Percentiles rank a stretch among this genome's conserved stretches.
These are phyloP conservation scores for Tinea trinotella DNA, from an alignment of 2,888 invertebrate species.

Conservation along the genomic window DNA sequence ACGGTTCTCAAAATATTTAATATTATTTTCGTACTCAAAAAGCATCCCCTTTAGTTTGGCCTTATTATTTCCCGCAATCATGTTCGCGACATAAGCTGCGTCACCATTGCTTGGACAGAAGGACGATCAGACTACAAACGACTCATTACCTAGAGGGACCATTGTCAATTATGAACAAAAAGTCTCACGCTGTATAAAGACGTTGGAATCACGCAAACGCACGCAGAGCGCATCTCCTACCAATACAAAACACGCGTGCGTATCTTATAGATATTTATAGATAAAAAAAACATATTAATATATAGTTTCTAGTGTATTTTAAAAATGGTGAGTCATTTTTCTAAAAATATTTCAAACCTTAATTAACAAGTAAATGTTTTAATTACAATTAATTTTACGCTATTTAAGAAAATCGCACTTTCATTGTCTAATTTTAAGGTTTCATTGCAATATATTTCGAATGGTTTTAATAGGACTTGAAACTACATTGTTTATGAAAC, in stretches of 20 bases:
- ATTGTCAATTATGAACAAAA: conserved; percentile 67
- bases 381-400: too few species aligned
- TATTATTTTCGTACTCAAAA: neutral
- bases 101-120: conserved; percentile 54
- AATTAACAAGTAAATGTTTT: neutral
- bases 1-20: too few species aligned
- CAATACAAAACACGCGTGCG: conserved; percentile 22
- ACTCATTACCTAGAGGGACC: conserved; percentile 58
- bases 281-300: neutral
- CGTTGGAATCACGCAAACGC: conserved; percentile 43
- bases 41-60: neutral
- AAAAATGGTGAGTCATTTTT: conserved; percentile 11
- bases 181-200: conserved; percentile 70
- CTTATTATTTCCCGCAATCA: conserved; percentile 4
- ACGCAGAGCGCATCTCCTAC: conserved; percentile 62
- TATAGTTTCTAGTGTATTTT: neutral
- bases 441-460: too few species aligned
- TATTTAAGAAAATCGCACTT: too few species aligned
- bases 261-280: neutral
- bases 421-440: too few species aligned
- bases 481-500: too few species aligned
- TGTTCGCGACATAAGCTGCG: conserved; percentile 33
- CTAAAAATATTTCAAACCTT: neutral
- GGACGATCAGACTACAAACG: conserved; percentile 64
- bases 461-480: too few species aligned